Percentiles rank a stretch among this genome's conserved stretches.
phyloP scores from a whole-genome alignment of 1,140 invertebrate genomes.

The Trinorchestia longiramus region DNA sequence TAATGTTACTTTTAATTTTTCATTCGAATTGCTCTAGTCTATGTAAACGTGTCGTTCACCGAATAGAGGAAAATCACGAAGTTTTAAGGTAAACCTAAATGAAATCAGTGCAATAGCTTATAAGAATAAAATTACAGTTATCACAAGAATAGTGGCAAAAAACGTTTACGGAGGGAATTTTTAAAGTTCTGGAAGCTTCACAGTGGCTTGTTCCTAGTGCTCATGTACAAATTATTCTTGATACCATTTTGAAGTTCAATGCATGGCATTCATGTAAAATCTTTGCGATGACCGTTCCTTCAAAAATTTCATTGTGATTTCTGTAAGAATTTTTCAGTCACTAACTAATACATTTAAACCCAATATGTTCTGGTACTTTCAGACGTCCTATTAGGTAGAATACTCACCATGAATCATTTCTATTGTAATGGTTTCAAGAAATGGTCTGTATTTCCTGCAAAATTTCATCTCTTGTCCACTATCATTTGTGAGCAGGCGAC shows the following conservation, averaged over 20 bases:
- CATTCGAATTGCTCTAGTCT: not conserved
- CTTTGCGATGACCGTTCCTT: not conserved
- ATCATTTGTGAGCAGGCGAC: conserved; percentile 46
- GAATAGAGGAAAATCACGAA: not conserved
- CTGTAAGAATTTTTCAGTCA: not conserved
- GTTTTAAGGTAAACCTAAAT: not conserved
- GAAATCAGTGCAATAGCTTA: too few relatives aligned
- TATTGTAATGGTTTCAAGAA: not conserved
- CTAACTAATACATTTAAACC: too few relatives aligned
- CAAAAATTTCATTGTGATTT: not conserved
- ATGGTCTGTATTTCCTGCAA: not conserved
- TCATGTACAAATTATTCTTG: too few relatives aligned
- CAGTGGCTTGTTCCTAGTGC: too few relatives aligned
- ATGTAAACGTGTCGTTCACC: not conserved
- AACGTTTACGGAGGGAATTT: too few relatives aligned
- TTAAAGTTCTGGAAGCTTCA: too few relatives aligned
- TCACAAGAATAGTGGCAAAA: too few relatives aligned
- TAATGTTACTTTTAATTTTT: not conserved
- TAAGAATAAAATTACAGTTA: too few relatives aligned
- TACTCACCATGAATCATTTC: not conserved
- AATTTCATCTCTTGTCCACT: not conserved
- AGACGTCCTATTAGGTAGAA: not conserved
- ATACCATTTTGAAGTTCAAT: not conserved
- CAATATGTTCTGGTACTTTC: too few relatives aligned
- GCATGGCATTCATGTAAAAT: not conserved